Base-by-base conservation (phyloP, 1,140 invertebrate species). In the Drosophila auraria region DNA sequence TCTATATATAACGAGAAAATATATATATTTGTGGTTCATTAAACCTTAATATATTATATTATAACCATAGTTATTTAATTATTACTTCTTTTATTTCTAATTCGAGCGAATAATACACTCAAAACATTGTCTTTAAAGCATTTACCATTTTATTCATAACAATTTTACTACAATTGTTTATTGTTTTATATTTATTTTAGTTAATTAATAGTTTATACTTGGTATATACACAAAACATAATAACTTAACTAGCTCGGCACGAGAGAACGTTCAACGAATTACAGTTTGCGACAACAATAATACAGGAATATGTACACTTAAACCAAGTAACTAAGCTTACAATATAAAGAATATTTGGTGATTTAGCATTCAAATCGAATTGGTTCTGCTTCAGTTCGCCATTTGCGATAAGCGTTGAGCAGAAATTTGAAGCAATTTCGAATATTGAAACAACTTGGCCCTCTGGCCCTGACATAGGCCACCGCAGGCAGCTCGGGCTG, bases 341-440 rank as follows among this genome's bases (percentile, higher is more conserved):
- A 60, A 49, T 25, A 75, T 27, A 75, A 40, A 40, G 36, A 57
- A 90, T 89, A 82, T 90, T 90, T 89, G 84, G 84, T 78, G 53
- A 64, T 81, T 89, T 84, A 89, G 84, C 86, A 61, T 89, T 58
- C 40, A 73, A 75, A 62, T 70, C 65, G 38, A 72, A 77, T 9
- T 15, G n/a, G 27, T 25, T 58, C 38, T 33, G 45, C 47, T 40
- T 69, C 25, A 56, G 17, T 25, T 40, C 27, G 62, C n/a, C 27
- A 36, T 27, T 62, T 45, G 11, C n/a, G 9, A 53, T 11, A 40
- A 38, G 23, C 51, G 40, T 17, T 63, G 40, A 76, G 61, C 72
- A 76, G 30, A 23, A 36, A 40, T 60, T 47, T 44, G 5, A 68
- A 40, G 27, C 20, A n/a, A 68, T 47, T 65, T 65, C 33, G n/a